Evolutionary conservation across 2,888 invertebrate genomes (phyloP).

Genomic region (Lathronympha strigana): DNA sequence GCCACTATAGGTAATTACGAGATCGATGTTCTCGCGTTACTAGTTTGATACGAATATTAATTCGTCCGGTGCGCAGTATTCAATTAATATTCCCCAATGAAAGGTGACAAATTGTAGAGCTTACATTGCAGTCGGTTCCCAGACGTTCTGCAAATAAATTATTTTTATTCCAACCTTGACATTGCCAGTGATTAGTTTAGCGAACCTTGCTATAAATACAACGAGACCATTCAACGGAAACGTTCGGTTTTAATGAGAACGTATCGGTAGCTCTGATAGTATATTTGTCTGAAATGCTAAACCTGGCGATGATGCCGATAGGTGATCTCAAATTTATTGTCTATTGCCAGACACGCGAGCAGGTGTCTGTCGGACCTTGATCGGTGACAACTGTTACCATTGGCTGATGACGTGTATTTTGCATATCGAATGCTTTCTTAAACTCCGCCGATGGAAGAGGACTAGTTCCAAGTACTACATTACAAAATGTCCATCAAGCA

Average conservation of each 20-base stretch:
- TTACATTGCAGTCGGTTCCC: slow-evolving; percentile 26
- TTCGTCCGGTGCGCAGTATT: not conserved
- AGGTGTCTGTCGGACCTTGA: slow-evolving; percentile 41
- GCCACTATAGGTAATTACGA: too few species aligned
- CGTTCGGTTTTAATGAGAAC: slow-evolving; percentile 57
- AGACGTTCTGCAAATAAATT: slow-evolving; percentile 36
- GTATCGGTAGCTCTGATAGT: slow-evolving; percentile 44
- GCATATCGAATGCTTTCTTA: slow-evolving; percentile 36
- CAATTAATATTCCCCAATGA: slow-evolving; percentile 1
- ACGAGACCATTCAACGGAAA: slow-evolving; percentile 43
- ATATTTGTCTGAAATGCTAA: slow-evolving; percentile 34
- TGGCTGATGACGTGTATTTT: slow-evolving; percentile 37
- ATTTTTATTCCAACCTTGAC: slow-evolving; percentile 58
- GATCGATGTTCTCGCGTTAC: not conserved
- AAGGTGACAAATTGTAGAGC: slow-evolving; percentile 4
- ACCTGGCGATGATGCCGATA: slow-evolving; percentile 38
- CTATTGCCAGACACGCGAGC: slow-evolving; percentile 44
- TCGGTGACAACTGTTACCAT: slow-evolving; percentile 34
- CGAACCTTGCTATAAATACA: slow-evolving; percentile 62
- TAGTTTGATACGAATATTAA: not conserved
- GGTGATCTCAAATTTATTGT: slow-evolving; percentile 45
- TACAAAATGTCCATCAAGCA: slow-evolving; percentile 26
- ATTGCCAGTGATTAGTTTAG: slow-evolving; percentile 70
- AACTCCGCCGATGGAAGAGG: slow-evolving; percentile 25
- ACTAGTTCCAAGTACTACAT: slow-evolving; percentile 34